Conservation (phyloP, 2,888 invertebrate genomes). For the Cantharis rufa region DNA sequence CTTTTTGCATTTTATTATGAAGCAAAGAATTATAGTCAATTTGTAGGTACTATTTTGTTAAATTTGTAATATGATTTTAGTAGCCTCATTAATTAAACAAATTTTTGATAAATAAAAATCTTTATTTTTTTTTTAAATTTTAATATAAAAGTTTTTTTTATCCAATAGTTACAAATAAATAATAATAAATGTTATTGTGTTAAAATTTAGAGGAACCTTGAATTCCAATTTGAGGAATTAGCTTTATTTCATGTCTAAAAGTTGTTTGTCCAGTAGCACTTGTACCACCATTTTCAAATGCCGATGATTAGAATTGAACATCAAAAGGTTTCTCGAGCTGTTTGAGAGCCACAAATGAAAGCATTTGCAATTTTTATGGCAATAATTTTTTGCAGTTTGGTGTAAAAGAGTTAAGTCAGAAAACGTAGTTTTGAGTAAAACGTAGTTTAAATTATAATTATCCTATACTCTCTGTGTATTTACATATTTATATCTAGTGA, state of each 20-base stretch:
- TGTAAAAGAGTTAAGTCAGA: too few species aligned
- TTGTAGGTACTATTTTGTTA: neutral
- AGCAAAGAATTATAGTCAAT: neutral
- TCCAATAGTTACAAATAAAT: neutral
- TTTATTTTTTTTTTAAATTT: too few species aligned
- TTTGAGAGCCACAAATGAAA: conserved; percentile 3
- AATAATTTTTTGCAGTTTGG: too few species aligned
- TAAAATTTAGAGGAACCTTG: neutral
- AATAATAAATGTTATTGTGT: neutral
- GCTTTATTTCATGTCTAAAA: conserved; percentile 20
- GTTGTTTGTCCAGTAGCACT: conserved; percentile 4
- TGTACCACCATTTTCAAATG: neutral
- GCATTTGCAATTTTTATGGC: conserved; percentile 5
- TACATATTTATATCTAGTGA: too few species aligned
- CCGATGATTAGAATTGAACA: conserved; percentile 10
- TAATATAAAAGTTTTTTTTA: too few species aligned
- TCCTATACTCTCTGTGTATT: too few species aligned
- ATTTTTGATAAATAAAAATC: neutral
- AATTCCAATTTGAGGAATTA: conserved; percentile 7
- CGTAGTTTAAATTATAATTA: too few species aligned
- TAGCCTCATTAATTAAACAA: neutral
- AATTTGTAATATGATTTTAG: neutral
- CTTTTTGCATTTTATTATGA: neutral
- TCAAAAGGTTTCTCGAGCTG: conserved; percentile 5
- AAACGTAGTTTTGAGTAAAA: too few species aligned